Conservation (phyloP, 1,140 invertebrate species). For the Meteorus sp. region DNA sequence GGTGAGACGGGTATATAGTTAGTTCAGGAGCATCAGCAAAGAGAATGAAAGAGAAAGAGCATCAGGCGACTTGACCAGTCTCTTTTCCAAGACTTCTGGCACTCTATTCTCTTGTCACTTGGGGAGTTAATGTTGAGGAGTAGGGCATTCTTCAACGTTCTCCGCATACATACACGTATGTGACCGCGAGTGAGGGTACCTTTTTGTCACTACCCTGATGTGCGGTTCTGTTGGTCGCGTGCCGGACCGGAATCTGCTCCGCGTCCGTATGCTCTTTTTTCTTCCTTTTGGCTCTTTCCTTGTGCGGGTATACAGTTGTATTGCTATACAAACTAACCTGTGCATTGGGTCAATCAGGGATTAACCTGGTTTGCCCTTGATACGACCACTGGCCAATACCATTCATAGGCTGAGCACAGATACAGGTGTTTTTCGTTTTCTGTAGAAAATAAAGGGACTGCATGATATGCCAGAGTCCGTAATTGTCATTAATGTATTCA, state of each 20-base stretch:
- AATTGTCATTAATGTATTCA: not conserved
- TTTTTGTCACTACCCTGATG: conserved; percentile 45
- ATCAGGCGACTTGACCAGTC: too few species aligned
- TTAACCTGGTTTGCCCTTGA: conserved; percentile 45
- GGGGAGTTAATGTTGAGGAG: conserved; percentile 41
- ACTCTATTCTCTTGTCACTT: conserved; percentile 8
- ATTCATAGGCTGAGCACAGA: not conserved
- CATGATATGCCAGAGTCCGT: too few species aligned
- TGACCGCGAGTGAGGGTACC: conserved; percentile 31
- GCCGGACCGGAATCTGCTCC: conserved; percentile 42
- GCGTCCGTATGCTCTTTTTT: too few species aligned
- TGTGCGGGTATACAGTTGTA: not conserved
- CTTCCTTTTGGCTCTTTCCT: not conserved
- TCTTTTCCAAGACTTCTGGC: too few species aligned
- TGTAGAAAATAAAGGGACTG: not conserved
- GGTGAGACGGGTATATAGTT: not conserved
- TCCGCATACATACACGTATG: conserved; percentile 29
- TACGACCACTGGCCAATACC: conserved; percentile 34
- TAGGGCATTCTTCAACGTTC: conserved; percentile 26
- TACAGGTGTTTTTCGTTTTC: conserved; percentile 3
- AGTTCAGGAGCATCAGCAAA: too few species aligned
- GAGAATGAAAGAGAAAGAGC: conserved; percentile 7
- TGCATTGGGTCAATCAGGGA: conserved; percentile 46
- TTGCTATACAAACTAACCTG: conserved; percentile 29
- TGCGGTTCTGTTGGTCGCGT: conserved; percentile 45